Evolutionary conservation across 2,113 vertebrate species (phyloP), one percentile per base, ranked within the genome.

Genomic region (Phoxinus phoxinus): DNA sequence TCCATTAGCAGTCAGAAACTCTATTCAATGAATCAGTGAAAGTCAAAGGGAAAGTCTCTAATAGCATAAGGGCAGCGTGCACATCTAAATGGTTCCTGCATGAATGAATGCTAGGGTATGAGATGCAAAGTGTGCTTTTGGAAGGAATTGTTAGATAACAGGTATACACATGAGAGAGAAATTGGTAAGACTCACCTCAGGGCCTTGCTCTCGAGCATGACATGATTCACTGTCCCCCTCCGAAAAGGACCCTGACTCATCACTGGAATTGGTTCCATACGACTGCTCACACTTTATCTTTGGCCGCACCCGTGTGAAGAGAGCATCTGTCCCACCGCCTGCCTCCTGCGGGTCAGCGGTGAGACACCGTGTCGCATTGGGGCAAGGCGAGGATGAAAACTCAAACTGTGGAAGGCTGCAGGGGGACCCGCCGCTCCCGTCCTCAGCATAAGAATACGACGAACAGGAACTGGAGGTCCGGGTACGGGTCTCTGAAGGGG

Each of bases 211-310:
- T 94, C 97, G 97, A 87, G 96, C 96, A 83, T 97, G 94, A 94
- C 98, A 99, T 91, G 98, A 99, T 94, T 99, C 98, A 91, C 98
- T 99, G 96, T 99, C 98, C 93, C 97, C 98, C 96, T 99, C 98
- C 82, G 98, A 99, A 93, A 99, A 98, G 61, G 98, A 99, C 91
- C 97, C 98, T 6, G 98, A 99, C 91, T 99, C 98, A 80, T 99
- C 98, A 84, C 98, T 99, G 90, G 98, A 99, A 95, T 99, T 99
- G 96, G 96, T 98, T 95, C 96, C 98, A 30, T 99, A 99, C 76
- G 97, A 98, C 95, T 97, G 98, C 96, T 99, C 98, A 92, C 97
- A 99, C 95, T 99, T 99, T 94, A 99, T 99, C 92, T 98, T 97
- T 94, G 97, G 96, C 86, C 96, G 96, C 89, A 94, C 96, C 9